phyloP scores from a whole-genome alignment of 2,797 vertebrate species.

The Oryzias sinensis region DNA sequence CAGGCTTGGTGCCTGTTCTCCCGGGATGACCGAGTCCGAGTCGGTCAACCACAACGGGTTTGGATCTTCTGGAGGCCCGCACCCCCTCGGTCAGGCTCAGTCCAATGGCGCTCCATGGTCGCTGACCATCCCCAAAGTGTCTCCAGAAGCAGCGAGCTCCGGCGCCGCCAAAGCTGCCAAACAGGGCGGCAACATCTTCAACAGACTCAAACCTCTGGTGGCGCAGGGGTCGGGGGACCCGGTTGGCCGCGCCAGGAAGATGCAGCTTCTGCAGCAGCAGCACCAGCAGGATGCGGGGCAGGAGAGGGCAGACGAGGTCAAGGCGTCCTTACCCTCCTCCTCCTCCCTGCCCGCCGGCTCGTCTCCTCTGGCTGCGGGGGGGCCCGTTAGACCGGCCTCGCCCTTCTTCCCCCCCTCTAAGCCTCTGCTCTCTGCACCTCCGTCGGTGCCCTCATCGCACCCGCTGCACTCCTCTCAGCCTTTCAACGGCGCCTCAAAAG shows the following conservation, averaged over 20 bases:
- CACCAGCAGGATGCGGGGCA: slow-evolving; percentile 76
- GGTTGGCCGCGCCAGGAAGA: slow-evolving; percentile 78
- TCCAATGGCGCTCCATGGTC: slow-evolving; percentile 81
- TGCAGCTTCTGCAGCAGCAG: slow-evolving; percentile 81
- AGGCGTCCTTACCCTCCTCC: slow-evolving; percentile 61
- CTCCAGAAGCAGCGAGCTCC: slow-evolving; percentile 59
- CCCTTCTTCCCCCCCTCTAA: slow-evolving; percentile 78
- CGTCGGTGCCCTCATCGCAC: slow-evolving; percentile 68
- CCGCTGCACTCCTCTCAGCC: slow-evolving; percentile 72
- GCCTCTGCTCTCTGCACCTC: slow-evolving; percentile 63
- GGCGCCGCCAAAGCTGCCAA: slow-evolving; percentile 70
- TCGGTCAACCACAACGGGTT: slow-evolving; percentile 80
- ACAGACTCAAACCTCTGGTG: slow-evolving; percentile 82
- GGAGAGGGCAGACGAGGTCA: slow-evolving; percentile 69
- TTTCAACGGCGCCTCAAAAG: slow-evolving; percentile 76
- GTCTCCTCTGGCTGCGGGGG: slow-evolving; percentile 60
- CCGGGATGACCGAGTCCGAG: slow-evolving; percentile 65
- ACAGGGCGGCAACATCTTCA: slow-evolving; percentile 78
- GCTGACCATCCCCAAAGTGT: slow-evolving; percentile 70
- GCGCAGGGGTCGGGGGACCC: slow-evolving; percentile 79
- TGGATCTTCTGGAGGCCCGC: slow-evolving; percentile 67
- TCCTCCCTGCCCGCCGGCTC: slow-evolving; percentile 60
- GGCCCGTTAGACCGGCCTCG: slow-evolving; percentile 62
- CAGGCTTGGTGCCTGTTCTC: slow-evolving; percentile 66
- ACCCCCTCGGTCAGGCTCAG: slow-evolving; percentile 71